phyloP scores from a whole-genome alignment of 2,797 vertebrate genomes.

The Anas bahamensis region DNA sequence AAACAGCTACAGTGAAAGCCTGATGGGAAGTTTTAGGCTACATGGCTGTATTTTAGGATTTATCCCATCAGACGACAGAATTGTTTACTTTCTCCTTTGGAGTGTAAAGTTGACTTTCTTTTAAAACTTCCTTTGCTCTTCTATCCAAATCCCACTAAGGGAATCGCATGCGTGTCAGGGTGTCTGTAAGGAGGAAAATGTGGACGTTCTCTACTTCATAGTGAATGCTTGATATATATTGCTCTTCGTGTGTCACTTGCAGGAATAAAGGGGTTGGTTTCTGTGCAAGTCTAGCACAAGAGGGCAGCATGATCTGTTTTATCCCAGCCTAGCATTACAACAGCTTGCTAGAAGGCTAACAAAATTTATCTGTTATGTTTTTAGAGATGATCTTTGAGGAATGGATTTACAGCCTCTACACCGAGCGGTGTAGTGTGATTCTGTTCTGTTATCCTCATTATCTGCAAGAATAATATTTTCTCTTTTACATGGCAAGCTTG shows the following conservation, averaged over 20 bases:
- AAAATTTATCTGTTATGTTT: conserved; percentile 6
- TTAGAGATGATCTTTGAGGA: conserved; percentile 36
- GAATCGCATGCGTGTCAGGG: neutral
- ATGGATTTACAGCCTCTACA: neutral
- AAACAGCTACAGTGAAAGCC: neutral
- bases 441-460: neutral
- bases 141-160: neutral
- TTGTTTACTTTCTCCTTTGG: neutral
- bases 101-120: neutral
- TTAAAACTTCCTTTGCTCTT: neutral
- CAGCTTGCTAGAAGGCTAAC: neutral
- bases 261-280: neutral
- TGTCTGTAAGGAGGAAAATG: neutral
- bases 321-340: neutral
- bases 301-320: conserved; percentile 80
- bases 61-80: neutral
- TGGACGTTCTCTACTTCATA: neutral
- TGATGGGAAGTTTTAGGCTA: neutral
- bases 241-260: neutral
- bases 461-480: neutral
- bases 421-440: neutral
- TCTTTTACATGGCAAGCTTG: neutral
- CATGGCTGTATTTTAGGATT: neutral
- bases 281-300: conserved; percentile 67
- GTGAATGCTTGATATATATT: neutral